A percentile compares a stretch with the other conserved stretches of the same genome.
phyloP scores from a whole-genome alignment of 1,140 invertebrate species.

The Camponotus floridanus region DNA sequence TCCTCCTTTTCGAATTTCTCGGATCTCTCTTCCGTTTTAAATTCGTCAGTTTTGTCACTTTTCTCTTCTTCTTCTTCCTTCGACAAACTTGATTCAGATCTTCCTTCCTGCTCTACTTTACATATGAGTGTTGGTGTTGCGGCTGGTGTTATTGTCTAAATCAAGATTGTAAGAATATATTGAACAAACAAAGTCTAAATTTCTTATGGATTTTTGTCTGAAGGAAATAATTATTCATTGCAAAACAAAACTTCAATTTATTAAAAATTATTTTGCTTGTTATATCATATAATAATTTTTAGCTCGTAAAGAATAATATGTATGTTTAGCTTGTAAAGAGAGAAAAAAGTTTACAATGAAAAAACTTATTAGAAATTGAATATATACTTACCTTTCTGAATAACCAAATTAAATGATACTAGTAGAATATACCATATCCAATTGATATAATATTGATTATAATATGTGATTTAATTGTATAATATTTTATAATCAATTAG shows the following conservation, averaged over 20 bases:
- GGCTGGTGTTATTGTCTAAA: constrained; percentile 74
- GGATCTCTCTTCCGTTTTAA: constrained; percentile 3
- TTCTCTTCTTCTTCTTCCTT: constrained; percentile 72
- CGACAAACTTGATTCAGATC: constrained; percentile 76
- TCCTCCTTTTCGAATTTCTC: constrained; percentile 21
- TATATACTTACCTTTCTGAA: constrained; percentile 23
- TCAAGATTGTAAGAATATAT: constrained; percentile 15
- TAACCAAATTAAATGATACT: not conserved
- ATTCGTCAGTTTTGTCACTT: constrained; percentile 31
- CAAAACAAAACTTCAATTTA: not conserved
- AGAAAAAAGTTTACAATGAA: not conserved
- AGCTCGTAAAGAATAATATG: constrained; percentile 2
- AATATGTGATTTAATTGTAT: not conserved
- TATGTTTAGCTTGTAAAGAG: constrained; percentile 4
- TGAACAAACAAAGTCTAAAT: not conserved
- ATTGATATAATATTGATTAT: not conserved
- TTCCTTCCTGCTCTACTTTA: constrained; percentile 74
- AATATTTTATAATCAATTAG: not conserved
- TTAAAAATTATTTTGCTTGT: not conserved
- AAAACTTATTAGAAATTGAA: not conserved
- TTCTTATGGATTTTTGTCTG: not conserved
- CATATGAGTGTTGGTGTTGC: constrained; percentile 74
- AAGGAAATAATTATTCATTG: not conserved
- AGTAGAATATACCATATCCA: not conserved
- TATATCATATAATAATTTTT: not conserved